Conservation (phyloP, 2,888 invertebrate species). For the Andrena haemorrhoa region DNA sequence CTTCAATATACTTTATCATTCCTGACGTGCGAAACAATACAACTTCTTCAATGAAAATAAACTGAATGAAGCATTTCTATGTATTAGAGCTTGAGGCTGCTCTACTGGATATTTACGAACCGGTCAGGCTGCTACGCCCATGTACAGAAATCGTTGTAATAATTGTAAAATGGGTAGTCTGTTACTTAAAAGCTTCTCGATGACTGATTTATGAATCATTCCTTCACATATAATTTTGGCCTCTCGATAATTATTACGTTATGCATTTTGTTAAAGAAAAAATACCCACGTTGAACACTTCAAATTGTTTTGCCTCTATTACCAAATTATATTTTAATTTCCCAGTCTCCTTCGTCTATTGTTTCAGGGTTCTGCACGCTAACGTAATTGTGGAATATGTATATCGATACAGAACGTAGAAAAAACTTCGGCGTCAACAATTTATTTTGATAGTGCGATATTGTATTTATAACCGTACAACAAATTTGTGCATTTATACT, state of each 20-base stretch:
- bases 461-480: no score
- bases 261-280: neutral
- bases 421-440: no score
- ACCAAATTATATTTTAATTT: no score
- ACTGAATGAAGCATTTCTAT: neutral
- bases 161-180: conserved; percentile 20
- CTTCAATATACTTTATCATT: neutral
- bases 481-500: no score
- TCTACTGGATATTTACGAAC: conserved; percentile 23
- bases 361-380: no score
- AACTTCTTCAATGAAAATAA: neutral
- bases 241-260: conserved; percentile 18
- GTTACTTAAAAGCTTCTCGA: conserved; percentile 17
- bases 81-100: conserved; percentile 1
- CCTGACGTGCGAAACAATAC: neutral
- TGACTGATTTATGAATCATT: conserved; percentile 4
- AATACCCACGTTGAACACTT: no score
- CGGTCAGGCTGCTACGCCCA: conserved; percentile 11
- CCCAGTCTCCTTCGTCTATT: no score
- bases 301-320: no score
- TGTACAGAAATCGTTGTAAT: conserved; percentile 18
- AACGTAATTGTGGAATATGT: no score
- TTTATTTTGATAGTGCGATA: no score
- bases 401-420: no score
- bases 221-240: neutral